These are phyloP conservation scores for Embidobia sp. DNA, from an alignment of 2,888 invertebrate genomes.

Conservation along the genomic window DNA sequence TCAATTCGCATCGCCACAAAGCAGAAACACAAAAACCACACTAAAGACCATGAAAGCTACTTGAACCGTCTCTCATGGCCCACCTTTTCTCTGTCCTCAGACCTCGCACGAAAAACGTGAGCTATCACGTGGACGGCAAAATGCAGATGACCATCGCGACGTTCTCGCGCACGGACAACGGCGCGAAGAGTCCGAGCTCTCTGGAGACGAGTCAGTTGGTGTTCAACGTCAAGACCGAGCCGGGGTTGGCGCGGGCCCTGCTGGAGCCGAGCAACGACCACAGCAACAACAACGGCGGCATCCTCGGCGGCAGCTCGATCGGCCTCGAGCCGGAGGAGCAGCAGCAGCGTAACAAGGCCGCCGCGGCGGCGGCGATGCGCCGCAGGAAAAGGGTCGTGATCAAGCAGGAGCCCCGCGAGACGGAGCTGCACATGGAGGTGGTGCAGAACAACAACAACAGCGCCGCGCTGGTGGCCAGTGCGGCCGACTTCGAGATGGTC, in stretches of 20 bases:
- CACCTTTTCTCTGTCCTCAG: slow-evolving; percentile 67
- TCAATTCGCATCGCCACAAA: no score
- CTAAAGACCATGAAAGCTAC: no score
- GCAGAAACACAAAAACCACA: background rate
- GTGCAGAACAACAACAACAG: slow-evolving; percentile 68
- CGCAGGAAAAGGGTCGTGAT: slow-evolving; percentile 68
- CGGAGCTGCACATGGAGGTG: slow-evolving; percentile 11
- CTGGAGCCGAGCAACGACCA: slow-evolving; percentile 67
- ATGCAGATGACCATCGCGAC: slow-evolving; percentile 83
- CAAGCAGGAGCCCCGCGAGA: slow-evolving; percentile 72
- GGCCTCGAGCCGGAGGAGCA: slow-evolving; percentile 67
- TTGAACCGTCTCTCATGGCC: no score
- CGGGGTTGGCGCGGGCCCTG: slow-evolving; percentile 63
- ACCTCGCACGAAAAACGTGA: slow-evolving; percentile 86
- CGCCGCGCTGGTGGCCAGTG: slow-evolving; percentile 12
- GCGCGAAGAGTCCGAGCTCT: slow-evolving; percentile 26
- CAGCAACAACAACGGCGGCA: slow-evolving; percentile 76
- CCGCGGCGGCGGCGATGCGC: slow-evolving; percentile 47
- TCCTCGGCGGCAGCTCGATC: slow-evolving; percentile 62
- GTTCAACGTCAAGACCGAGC: slow-evolving; percentile 66
- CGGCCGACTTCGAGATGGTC: slow-evolving; percentile 66
- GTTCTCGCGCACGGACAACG: slow-evolving; percentile 80
- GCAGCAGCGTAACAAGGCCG: no score
- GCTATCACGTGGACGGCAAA: slow-evolving; percentile 83
- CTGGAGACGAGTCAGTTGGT: slow-evolving; percentile 59